Evolutionary conservation across 2,888 invertebrate genomes (phyloP).

Genomic region (Aplocera efformata): DNA sequence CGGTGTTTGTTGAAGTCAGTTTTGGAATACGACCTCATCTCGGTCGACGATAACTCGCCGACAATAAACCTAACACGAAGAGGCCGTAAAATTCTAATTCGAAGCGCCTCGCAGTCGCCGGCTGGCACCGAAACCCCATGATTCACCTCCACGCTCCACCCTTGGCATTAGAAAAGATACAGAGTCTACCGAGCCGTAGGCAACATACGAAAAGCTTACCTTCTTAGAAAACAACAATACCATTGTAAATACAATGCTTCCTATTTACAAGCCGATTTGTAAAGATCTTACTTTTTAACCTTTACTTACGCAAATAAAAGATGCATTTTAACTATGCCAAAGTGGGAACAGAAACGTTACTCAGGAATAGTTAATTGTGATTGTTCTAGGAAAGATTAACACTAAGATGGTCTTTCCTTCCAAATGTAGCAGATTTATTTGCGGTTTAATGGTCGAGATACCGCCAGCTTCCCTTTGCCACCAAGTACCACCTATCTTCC

Average conservation of each 20-base stretch:
- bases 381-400: slow-evolving; percentile 22
- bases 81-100: slow-evolving; percentile 77
- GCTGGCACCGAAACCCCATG: slow-evolving; percentile 38
- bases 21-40: slow-evolving; percentile 76
- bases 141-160: slow-evolving; percentile 23
- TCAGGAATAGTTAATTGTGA: slow-evolving; percentile 8
- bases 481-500: slow-evolving; percentile 44
- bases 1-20: slow-evolving; percentile 72
- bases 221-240: slow-evolving; percentile 32
- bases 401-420: slow-evolving; percentile 12
- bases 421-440: slow-evolving; percentile 16
- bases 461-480: slow-evolving; percentile 23
- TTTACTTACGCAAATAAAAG: slow-evolving; percentile 27
- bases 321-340: slow-evolving; percentile 7
- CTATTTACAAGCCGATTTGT: slow-evolving; percentile 26
- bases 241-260: slow-evolving; percentile 20
- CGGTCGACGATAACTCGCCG: slow-evolving; percentile 71
- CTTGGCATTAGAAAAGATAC: slow-evolving; percentile 29
- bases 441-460: slow-evolving; percentile 18
- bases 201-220: slow-evolving; percentile 20
- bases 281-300: slow-evolving; percentile 24
- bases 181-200: slow-evolving; percentile 18
- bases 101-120: slow-evolving; percentile 47
- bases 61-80: slow-evolving; percentile 78
- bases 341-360: slow-evolving; percentile 2